Conservation (phyloP, 2,113 vertebrate genomes). For the Anguilla rostrata region DNA sequence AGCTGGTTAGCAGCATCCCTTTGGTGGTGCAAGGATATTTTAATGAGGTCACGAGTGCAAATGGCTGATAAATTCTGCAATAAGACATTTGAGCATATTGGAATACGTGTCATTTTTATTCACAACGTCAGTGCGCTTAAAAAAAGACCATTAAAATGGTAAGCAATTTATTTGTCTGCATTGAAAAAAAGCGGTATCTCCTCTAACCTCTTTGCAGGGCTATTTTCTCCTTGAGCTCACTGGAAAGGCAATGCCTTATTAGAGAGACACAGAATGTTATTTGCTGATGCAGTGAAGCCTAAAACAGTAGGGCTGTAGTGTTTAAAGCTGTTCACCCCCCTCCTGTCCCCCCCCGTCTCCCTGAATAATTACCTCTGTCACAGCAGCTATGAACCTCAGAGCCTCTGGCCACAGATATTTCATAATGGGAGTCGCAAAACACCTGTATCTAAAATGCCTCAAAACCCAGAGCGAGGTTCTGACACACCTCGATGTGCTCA, state of each 20-base stretch:
- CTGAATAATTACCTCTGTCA: conserved; percentile 71
- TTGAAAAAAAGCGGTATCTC: conserved; percentile 55
- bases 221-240: conserved; percentile 70
- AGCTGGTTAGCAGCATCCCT: conserved; percentile 61
- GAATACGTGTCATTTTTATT: conserved; percentile 63
- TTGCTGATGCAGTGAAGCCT: conserved; percentile 72
- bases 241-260: conserved; percentile 67
- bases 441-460: conserved; percentile 61
- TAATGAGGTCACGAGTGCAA: conserved; percentile 61
- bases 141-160: conserved; percentile 65
- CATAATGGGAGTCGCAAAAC: conserved; percentile 48
- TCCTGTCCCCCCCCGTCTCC: conserved; percentile 60
- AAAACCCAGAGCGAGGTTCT: conserved; percentile 24
- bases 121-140: conserved; percentile 40
- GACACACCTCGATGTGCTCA: conserved; percentile 64
- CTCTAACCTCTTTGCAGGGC: conserved; percentile 50
- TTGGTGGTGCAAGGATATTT: conserved; percentile 63
- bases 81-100: conserved; percentile 65
- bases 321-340: conserved; percentile 61
- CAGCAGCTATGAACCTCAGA: conserved; percentile 50
- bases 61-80: conserved; percentile 69
- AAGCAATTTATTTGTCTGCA: conserved; percentile 65
- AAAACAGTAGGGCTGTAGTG: conserved; percentile 54
- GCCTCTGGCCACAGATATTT: conserved; percentile 22
- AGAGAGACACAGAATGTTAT: conserved; percentile 65